Base-by-base conservation (phyloP, 2,888 invertebrate genomes). In the Osmoderma eremita region DNA sequence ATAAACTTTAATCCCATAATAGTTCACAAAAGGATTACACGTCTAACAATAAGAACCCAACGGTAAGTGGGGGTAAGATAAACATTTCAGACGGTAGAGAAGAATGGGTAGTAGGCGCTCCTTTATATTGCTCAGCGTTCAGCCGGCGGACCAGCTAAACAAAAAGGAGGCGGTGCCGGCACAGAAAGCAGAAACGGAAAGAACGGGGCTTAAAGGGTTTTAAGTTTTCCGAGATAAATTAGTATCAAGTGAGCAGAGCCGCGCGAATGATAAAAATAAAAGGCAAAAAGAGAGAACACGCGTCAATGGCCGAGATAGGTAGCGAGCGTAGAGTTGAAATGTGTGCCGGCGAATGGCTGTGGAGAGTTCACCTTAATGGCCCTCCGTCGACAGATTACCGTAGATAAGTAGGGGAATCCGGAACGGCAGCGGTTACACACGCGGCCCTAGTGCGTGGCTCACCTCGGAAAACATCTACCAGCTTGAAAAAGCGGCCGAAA, bases 181-280 rank as follows among this genome's bases (percentile, higher is more conserved):
- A 36, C 5, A 53, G 36, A 18, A 53, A 30, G 53, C 53, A 36
- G 17, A 53, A 36, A 36, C 17, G 36, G 53, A 30, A 36, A 53
- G 53, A 53, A 53, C 36, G 36, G 53, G 38, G 17, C 53, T 30
- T 53, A 53, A 53, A 53, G 53, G 53, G 53, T 53, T 53, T 53
- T 53, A 53, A 53, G 53, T 53, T 53, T 53, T 53, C 53, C 53
- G 53, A 53, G 53, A 53, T 53, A 53, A 53, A 53, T 53, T 53
- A 53, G 53, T 53, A 53, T 53, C 53, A 53, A 53, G 53, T 53
- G 36, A 36, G 53, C 53, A 18, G 13, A 53, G 53, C 53, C 30
- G 53, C 30, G 38, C 53, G 17, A 53, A 53, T 53, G 53, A 53
- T 53, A 53, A 53, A 53, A 53, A 53, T 53, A 53, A 53, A 53